phyloP scores from a whole-genome alignment of 2,797 vertebrate species.

The Gambusia yucatana region DNA sequence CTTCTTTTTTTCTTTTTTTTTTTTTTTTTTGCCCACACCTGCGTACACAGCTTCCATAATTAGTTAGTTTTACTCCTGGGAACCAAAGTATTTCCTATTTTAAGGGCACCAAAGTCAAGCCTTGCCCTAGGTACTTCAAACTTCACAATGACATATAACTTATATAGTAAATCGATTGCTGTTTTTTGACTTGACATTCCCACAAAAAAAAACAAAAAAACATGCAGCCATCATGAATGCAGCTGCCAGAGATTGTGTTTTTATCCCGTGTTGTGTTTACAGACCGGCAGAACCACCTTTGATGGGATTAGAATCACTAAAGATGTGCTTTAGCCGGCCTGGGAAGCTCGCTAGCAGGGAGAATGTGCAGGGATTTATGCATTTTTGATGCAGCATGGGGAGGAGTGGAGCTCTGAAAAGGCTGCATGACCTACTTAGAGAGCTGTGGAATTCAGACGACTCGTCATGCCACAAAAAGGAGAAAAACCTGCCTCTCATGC shows the following conservation, averaged over 20 bases:
- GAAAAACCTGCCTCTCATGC: slow-evolving; percentile 51
- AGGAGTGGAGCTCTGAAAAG: slow-evolving; percentile 79
- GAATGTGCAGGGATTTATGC: slow-evolving; percentile 80
- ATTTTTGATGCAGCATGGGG: slow-evolving; percentile 82
- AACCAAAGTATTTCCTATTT: slow-evolving; percentile 40
- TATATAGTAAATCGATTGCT: slow-evolving; percentile 15
- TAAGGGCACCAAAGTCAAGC: slow-evolving; percentile 1
- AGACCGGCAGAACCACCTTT: slow-evolving; percentile 70
- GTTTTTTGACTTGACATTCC: slow-evolving; percentile 28
- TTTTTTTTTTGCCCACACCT: not conserved
- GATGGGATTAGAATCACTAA: slow-evolving; percentile 77
- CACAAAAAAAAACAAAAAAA: slow-evolving; percentile 1
- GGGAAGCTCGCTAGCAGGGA: slow-evolving; percentile 70
- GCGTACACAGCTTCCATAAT: not conserved
- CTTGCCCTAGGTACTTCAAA: not conserved
- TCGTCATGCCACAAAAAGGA: slow-evolving; percentile 68
- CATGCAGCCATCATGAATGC: slow-evolving; percentile 31
- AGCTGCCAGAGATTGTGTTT: slow-evolving; percentile 56
- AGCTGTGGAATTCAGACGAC: slow-evolving; percentile 73
- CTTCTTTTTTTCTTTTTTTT: not conserved
- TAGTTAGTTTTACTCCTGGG: slow-evolving; percentile 1
- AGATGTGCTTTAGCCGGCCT: slow-evolving; percentile 67
- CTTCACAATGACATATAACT: not conserved
- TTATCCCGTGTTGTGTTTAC: slow-evolving; percentile 70
- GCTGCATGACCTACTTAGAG: slow-evolving; percentile 84